Base-by-base conservation (phyloP, 2,113 vertebrate species). In the Hippocampus guttulatus region DNA sequence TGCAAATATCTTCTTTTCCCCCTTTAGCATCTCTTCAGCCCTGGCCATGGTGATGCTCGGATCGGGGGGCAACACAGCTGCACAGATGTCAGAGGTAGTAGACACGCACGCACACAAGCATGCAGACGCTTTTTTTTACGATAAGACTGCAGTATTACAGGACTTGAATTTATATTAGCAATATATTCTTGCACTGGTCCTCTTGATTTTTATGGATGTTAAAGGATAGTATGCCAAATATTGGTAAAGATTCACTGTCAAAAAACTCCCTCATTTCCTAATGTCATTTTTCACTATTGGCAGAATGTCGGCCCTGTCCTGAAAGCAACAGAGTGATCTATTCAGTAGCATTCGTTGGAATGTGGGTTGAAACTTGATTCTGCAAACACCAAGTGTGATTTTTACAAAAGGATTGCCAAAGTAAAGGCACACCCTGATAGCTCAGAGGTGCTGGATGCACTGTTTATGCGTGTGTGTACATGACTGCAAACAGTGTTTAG, bases 1-100 rank as follows among this genome's bases (percentile, higher is more conserved):
- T 0, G 88, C 79, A 15, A 97, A 97, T n/a, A 54, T 94, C 66
- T 90, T 97, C 81, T 94, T 85, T 64, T 95, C 95, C 3, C 93
- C 95, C 0, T 68, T 98, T 75, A 95, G 92, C 81, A 86, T 98
- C 83, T 91, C 95, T 30, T 82, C 92, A 23, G 92, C 95, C 18
- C 80, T 98, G 81, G 84, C 93, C 27, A 92, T 96, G 92, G 88
- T 98, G 70, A 91, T 91, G 45, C 51, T 95, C 75, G 95, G 95
- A 6, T 87, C 95, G 16, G 84, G 82, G 64, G 94, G 92, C 15
- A 90, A 93, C 67, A 95, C 94, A 1, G 90, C 92, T 12, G 27
- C 82, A 45, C 93, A 98, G 77, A 94, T 98, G 63, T 91, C 92
- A 45, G 89, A 95, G 94, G 30, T 15, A 27, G 49, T 40, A 12